Evolutionary conservation across 2,888 invertebrate genomes (phyloP), one percentile per base, ranked within the genome.

Genomic region (Aproaerema taeniolella): DNA sequence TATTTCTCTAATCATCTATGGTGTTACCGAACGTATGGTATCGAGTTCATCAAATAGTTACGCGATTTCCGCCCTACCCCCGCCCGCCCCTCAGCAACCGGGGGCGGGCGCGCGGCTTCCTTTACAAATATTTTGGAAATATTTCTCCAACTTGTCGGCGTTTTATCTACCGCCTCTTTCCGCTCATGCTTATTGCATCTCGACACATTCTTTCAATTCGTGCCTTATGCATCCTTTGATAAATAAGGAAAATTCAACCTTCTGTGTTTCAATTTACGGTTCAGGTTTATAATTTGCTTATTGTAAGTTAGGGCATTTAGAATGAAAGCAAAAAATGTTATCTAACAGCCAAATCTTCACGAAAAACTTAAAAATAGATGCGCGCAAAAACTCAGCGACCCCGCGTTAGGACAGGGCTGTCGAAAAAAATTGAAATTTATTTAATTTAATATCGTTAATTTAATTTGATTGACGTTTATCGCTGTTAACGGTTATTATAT

Each of bases 51-150:
- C n/a, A n/a, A n/a, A n/a, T n/a, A n/a, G n/a, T n/a, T n/a, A n/a
- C n/a, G n/a, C n/a, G 20, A 20, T 8, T 6, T 4, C 20, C 4
- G 4, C 20, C 20, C 20, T 20, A 4, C 4, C 35, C 35, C 14
- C 26, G 25, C 28, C 25, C 5, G 2, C 31, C 53, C 50, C 50
- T 47, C 51, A 56, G 65, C 66, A 62, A 68, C 69, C 64, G 61
- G 53, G 59, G 72, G 69, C 70, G 65, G 68, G 56, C 65, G 46
- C 44, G 61, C 67, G 69, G 71, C 63, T 55, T 72, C 70, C 66
- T 77, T 75, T 68, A 85, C 80, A 85, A 86, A 86, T 86, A 85
- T 86, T 86, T 85, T 80, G 80, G 75, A 83, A 86, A 85, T 85
- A 83, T 86, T 85, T 86, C 83, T 81, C 73, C 74, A 78, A 83